A percentile compares a stretch with the other conserved stretches of the same genome.
Evolutionary conservation across 2,113 vertebrate species (phyloP).

Genomic region (Hippocampus comes): DNA sequence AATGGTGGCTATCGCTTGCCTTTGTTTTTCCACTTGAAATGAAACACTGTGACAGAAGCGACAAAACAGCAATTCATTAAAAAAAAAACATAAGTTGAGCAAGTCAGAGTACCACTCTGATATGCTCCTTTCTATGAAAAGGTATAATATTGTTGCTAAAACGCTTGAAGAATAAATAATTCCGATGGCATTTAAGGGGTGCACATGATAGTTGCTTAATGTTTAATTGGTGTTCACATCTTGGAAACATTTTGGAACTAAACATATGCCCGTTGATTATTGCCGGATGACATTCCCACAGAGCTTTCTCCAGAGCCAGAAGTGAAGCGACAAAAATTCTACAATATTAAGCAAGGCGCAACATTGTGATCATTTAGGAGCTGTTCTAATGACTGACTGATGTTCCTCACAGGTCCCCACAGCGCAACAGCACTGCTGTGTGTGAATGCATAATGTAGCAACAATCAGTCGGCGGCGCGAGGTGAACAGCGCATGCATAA

Average conservation of each 20-base stretch:
- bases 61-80: too few species aligned
- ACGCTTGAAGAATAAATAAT: too few species aligned
- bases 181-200: too few species aligned
- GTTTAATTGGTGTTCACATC: background rate
- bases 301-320: background rate
- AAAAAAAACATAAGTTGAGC: too few species aligned
- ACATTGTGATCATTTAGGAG: background rate
- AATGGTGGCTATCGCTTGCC: too few species aligned
- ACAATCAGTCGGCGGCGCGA: background rate
- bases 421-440: background rate
- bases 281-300: background rate
- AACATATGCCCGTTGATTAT: background rate
- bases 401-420: background rate
- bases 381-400: conserved; percentile 3
- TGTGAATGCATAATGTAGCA: conserved; percentile 2
- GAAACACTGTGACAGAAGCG: too few species aligned
- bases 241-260: background rate
- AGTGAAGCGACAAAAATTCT: background rate
- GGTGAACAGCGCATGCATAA: background rate
- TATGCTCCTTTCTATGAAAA: too few species aligned
- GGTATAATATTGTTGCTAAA: too few species aligned
- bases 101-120: too few species aligned
- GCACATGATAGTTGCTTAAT: too few species aligned
- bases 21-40: too few species aligned
- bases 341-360: background rate